phyloP scores from a whole-genome alignment of 2,797 vertebrate genomes.

The Lepilemur ruficaudatus region DNA sequence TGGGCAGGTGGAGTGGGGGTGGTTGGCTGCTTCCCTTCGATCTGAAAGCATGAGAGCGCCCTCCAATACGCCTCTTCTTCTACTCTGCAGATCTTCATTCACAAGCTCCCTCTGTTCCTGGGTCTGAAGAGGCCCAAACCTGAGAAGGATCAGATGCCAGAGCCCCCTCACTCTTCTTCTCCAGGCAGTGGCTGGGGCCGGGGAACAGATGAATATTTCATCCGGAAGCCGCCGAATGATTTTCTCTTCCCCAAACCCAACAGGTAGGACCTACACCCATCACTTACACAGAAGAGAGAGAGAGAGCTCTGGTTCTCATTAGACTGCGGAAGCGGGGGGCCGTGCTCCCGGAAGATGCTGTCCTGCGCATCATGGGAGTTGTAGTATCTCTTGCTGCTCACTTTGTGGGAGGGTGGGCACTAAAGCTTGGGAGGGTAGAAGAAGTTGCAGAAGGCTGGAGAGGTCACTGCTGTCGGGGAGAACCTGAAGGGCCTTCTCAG shows the following conservation, averaged over 20 bases:
- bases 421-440: neutral
- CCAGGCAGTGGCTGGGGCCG: slow-evolving; percentile 79
- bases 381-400: slow-evolving; percentile 19
- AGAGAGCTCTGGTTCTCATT: slow-evolving; percentile 55
- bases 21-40: neutral
- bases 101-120: slow-evolving; percentile 90
- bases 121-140: slow-evolving; percentile 90
- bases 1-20: neutral
- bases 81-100: slow-evolving; percentile 90
- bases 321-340: neutral
- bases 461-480: neutral
- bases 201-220: slow-evolving; percentile 92
- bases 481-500: neutral
- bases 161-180: slow-evolving; percentile 63
- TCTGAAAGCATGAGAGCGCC: neutral
- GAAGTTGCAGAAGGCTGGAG: neutral
- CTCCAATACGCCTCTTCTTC: neutral
- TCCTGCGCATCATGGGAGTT: slow-evolving; percentile 56
- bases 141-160: slow-evolving; percentile 77
- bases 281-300: neutral
- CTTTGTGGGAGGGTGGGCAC: neutral
- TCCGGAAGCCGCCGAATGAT: slow-evolving; percentile 89
- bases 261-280: slow-evolving; percentile 84
- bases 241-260: slow-evolving; percentile 90
- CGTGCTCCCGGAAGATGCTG: neutral